Evolutionary conservation across 2,113 vertebrate species (phyloP).

Genomic region (Aspidoscelis tigris): DNA sequence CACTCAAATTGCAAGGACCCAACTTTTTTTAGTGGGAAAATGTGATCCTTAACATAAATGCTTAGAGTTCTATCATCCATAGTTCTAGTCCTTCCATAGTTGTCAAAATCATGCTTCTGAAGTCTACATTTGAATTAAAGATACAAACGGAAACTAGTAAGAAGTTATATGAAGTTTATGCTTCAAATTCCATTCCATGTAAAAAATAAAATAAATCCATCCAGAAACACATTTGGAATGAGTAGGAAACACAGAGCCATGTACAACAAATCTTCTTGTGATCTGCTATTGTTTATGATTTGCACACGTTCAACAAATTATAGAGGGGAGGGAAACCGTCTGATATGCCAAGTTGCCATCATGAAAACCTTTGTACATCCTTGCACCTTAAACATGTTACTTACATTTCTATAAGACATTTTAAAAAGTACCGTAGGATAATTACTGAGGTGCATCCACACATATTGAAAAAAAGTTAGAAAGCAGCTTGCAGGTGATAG

Average conservation of each 20-base stretch:
- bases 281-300: neutral
- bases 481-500: no score
- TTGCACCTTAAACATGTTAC: neutral
- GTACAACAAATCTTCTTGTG: neutral
- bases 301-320: neutral
- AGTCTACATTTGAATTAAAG: neutral
- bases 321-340: neutral
- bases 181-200: neutral
- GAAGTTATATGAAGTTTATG: neutral
- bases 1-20: neutral
- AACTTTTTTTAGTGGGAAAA: neutral
- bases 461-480: no score
- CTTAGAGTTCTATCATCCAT: neutral
- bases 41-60: neutral
- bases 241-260: neutral
- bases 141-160: neutral
- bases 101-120: neutral
- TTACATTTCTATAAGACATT: neutral
- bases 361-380: neutral
- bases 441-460: neutral
- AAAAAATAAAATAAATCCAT: neutral
- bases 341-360: neutral
- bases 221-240: neutral
- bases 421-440: conserved; percentile 17
- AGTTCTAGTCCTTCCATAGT: neutral